Conservation (phyloP, 2,797 vertebrate species). For the Sebastes variabilis region DNA sequence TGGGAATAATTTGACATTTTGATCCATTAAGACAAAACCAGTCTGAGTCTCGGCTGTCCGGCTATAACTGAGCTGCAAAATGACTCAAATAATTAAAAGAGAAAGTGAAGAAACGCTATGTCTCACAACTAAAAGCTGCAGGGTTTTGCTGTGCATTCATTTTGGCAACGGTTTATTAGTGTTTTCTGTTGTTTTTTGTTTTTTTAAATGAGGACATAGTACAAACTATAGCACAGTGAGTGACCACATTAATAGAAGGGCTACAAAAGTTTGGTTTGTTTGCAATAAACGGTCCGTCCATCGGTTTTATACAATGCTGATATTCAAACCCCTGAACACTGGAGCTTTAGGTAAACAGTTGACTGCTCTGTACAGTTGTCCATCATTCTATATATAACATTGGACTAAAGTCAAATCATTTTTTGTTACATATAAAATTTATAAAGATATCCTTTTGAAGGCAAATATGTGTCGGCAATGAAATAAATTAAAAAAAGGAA, state of each 20-base stretch:
- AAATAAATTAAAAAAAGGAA: constrained; percentile 21
- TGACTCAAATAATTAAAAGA: background rate
- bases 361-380: constrained; percentile 89
- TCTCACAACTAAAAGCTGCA: constrained; percentile 78
- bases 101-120: constrained; percentile 19
- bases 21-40: constrained; percentile 87
- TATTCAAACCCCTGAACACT: constrained; percentile 88
- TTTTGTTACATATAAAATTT: constrained; percentile 69
- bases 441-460: constrained; percentile 71
- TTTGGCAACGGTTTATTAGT: constrained; percentile 87
- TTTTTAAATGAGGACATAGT: constrained; percentile 87
- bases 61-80: constrained; percentile 13
- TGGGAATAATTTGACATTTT: constrained; percentile 87
- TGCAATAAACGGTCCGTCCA: constrained; percentile 86
- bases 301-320: constrained; percentile 87
- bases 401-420: constrained; percentile 86
- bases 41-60: constrained; percentile 86
- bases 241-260: constrained; percentile 80
- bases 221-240: constrained; percentile 91
- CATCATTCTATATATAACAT: constrained; percentile 74
- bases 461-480: constrained; percentile 56
- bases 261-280: constrained; percentile 93
- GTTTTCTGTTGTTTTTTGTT: constrained; percentile 58
- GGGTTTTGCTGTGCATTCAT: constrained; percentile 84
- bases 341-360: constrained; percentile 92